Percentiles rank a stretch among this genome's conserved stretches.
phyloP scores from a whole-genome alignment of 1,140 invertebrate species.

The Drosophila grimshawi region DNA sequence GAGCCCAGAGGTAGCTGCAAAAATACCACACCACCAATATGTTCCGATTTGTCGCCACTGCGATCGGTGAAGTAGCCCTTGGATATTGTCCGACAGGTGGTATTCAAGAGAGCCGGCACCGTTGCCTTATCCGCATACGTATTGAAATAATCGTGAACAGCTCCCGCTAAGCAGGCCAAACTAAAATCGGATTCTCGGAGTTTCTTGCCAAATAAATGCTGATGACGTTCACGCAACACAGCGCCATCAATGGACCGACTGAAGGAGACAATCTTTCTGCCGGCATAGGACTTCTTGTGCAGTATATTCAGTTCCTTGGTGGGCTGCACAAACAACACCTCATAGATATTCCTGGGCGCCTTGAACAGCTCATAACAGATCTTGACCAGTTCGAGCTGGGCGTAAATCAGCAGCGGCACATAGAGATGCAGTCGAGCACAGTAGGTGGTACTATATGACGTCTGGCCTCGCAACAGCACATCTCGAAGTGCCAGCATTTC shows the following conservation, averaged over 20 bases:
- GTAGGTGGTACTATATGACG: constrained; percentile 78
- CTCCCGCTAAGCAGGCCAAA: constrained; percentile 85
- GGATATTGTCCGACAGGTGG: constrained; percentile 85
- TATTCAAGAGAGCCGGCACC: constrained; percentile 82
- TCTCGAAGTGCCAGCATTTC: constrained; percentile 84
- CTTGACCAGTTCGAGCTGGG: constrained; percentile 86
- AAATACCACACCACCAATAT: constrained; percentile 84
- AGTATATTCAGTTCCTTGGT: constrained; percentile 86
- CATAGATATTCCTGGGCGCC: constrained; percentile 87
- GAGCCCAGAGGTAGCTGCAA: constrained; percentile 84
- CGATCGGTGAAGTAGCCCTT: constrained; percentile 79
- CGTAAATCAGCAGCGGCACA: constrained; percentile 86
- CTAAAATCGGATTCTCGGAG: constrained; percentile 89
- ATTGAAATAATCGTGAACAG: constrained; percentile 74
- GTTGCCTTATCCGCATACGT: constrained; percentile 42
- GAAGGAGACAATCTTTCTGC: constrained; percentile 91
- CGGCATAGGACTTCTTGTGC: constrained; percentile 89
- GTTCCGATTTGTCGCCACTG: constrained; percentile 60
- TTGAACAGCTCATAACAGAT: constrained; percentile 86
- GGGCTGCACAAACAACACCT: constrained; percentile 86
- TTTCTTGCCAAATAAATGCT: constrained; percentile 86
- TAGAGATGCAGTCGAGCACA: constrained; percentile 86
- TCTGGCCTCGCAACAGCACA: constrained; percentile 80
- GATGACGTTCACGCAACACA: constrained; percentile 65
- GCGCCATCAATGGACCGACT: constrained; percentile 88